Evolutionary conservation across 2,797 vertebrate genomes (phyloP).

Genomic region (Aldrovandia affinis): DNA sequence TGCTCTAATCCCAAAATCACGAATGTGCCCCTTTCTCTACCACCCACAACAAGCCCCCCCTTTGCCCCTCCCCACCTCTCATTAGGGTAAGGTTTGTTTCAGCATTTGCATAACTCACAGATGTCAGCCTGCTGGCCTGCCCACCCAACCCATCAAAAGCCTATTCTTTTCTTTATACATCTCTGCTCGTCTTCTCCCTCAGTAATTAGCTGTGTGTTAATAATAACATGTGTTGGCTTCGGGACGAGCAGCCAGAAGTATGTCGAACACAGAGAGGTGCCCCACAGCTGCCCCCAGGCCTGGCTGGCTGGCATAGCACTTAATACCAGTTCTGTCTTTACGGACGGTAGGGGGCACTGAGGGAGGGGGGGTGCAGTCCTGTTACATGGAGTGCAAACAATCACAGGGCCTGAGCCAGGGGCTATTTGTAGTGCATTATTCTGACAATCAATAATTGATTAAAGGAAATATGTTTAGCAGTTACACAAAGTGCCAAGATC

Average conservation of each 20-base stretch:
- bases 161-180: slow-evolving; percentile 52
- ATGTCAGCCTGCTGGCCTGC: slow-evolving; percentile 52
- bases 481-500: slow-evolving; percentile 9
- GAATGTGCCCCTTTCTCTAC: slow-evolving; percentile 38
- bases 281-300: slow-evolving; percentile 32
- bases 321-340: background rate
- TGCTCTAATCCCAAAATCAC: slow-evolving; percentile 48
- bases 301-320: background rate
- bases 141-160: slow-evolving; percentile 25
- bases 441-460: slow-evolving; percentile 31
- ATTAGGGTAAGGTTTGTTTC: slow-evolving; percentile 52
- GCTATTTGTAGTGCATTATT: slow-evolving; percentile 24
- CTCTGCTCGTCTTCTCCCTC: slow-evolving; percentile 45
- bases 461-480: slow-evolving; percentile 22
- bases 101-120: slow-evolving; percentile 62
- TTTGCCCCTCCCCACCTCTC: slow-evolving; percentile 41
- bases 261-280: slow-evolving; percentile 28
- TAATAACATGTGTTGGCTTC: slow-evolving; percentile 46
- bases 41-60: slow-evolving; percentile 58
- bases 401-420: slow-evolving; percentile 9
- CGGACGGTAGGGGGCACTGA: background rate
- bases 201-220: slow-evolving; percentile 45
- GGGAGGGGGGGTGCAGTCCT: background rate
- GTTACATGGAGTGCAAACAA: background rate
- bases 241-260: slow-evolving; percentile 44